Evolutionary conservation across 92 coral and sea anemone genomes (phyloP).

Genomic region (Anthopleura xanthogrammica): DNA sequence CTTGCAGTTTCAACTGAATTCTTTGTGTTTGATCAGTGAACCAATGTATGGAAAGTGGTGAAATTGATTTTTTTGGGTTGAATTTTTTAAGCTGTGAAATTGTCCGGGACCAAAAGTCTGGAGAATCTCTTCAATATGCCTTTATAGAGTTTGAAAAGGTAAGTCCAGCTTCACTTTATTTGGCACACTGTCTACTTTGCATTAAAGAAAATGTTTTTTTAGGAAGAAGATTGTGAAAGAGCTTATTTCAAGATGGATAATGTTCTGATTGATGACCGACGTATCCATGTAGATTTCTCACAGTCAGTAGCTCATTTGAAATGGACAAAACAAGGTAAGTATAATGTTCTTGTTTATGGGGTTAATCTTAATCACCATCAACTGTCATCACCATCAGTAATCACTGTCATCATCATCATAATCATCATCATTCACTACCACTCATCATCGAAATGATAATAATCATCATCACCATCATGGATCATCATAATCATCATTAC

Average conservation of each 20-base stretch:
- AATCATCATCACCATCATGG: no score
- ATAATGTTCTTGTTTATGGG: neutral
- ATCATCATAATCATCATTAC: neutral
- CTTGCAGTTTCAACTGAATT: no score
- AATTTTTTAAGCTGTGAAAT: constrained; percentile 79
- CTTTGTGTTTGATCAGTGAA: no score
- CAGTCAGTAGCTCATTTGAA: constrained; percentile 91
- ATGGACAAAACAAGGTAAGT: constrained; percentile 71
- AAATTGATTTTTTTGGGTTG: neutral
- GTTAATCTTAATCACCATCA: neutral
- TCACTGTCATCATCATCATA: neutral
- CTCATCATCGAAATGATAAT: no score
- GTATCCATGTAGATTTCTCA: constrained; percentile 95
- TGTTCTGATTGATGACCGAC: constrained; percentile 94
- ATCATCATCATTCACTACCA: no score
- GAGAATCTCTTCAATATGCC: constrained; percentile 97
- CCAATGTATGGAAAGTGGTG: no score
- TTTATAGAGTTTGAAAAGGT: constrained; percentile 99
- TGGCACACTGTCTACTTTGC: no score
- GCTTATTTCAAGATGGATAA: constrained; percentile 99
- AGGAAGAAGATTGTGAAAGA: constrained; percentile 97
- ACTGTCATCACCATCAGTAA: no score
- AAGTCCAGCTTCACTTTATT: constrained; percentile 7
- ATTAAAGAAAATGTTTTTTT: neutral
- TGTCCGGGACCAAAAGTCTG: constrained; percentile 77